These are phyloP conservation scores for Vanessa atalanta DNA, from an alignment of 1,140 invertebrate species.

Conservation along the genomic window DNA sequence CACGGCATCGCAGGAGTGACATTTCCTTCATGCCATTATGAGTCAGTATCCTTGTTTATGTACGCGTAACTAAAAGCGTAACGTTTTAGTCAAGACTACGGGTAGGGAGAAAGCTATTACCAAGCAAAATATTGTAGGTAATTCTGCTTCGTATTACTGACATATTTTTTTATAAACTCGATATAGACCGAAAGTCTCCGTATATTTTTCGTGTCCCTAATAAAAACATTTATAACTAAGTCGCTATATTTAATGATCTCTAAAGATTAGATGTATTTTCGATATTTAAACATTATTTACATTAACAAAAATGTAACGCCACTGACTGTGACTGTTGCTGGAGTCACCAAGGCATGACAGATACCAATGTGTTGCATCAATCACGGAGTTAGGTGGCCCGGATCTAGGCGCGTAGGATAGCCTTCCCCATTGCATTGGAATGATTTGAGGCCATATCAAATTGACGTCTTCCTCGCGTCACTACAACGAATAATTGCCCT, in stretches of 20 bases:
- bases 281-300: background rate
- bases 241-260: background rate
- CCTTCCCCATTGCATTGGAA: constrained; percentile 70
- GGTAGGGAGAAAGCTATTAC: background rate
- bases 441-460: constrained; percentile 78
- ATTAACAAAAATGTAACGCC: constrained; percentile 22
- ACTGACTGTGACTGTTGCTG: constrained; percentile 25
- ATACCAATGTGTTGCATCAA: constrained; percentile 45
- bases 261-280: background rate
- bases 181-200: too few species aligned
- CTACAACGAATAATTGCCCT: constrained; percentile 60
- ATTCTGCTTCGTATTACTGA: background rate
- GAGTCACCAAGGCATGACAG: constrained; percentile 29
- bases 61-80: constrained; percentile 16
- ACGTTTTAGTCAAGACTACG: background rate
- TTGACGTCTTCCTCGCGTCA: constrained; percentile 70
- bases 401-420: constrained; percentile 69
- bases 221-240: background rate
- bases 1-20: constrained; percentile 37
- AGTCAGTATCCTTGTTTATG: constrained; percentile 14
- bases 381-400: constrained; percentile 53
- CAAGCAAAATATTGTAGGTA: background rate
- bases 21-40: constrained; percentile 28
- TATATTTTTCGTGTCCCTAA: background rate
- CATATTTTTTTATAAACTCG: background rate